Percentiles rank a stretch among this genome's conserved stretches.
These are phyloP conservation scores for Lycodopsis pacificus DNA, from an alignment of 2,797 vertebrate species.

Conservation along the genomic window DNA sequence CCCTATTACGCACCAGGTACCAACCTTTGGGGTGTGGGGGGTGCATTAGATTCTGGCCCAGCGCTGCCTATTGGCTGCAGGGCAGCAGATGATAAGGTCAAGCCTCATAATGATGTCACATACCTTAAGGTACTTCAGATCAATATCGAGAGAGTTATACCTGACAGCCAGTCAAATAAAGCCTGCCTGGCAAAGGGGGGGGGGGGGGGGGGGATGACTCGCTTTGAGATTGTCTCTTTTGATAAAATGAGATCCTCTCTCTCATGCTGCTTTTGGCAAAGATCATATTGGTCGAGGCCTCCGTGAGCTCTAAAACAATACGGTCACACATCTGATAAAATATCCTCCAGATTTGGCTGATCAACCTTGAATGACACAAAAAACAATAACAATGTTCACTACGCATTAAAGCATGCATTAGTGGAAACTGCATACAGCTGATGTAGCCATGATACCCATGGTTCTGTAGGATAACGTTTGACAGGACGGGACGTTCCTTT, in stretches of 20 bases:
- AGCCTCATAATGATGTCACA: conserved; percentile 87
- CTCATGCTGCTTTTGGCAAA: conserved; percentile 74
- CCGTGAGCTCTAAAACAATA: conserved; percentile 45
- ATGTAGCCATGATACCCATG: conserved; percentile 10
- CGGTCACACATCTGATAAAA: conserved; percentile 10
- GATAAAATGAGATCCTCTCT: conserved; percentile 81
- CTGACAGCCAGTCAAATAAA: conserved; percentile 84
- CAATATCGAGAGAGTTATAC: conserved; percentile 81
- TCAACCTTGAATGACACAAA: not conserved
- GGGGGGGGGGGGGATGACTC: too few species aligned
- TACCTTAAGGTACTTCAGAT: conserved; percentile 85
- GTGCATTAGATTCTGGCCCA: conserved; percentile 65
- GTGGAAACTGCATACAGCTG: conserved; percentile 1
- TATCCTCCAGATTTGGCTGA: conserved; percentile 24
- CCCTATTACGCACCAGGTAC: conserved; percentile 71
- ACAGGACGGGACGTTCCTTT: conserved; percentile 62
- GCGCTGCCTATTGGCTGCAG: conserved; percentile 76
- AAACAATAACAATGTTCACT: not conserved
- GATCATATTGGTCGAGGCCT: conserved; percentile 65
- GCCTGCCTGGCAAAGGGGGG: conserved; percentile 55
- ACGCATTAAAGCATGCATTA: not conserved
- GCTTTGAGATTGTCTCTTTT: conserved; percentile 75
- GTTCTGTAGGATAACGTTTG: conserved; percentile 50
- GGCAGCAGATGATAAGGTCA: conserved; percentile 86
- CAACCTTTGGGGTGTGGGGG: conserved; percentile 55